A percentile compares a stretch with the other conserved stretches of the same genome.
Conservation (phyloP, 2,888 invertebrate genomes). For the Caenorhabditis angaria region DNA sequence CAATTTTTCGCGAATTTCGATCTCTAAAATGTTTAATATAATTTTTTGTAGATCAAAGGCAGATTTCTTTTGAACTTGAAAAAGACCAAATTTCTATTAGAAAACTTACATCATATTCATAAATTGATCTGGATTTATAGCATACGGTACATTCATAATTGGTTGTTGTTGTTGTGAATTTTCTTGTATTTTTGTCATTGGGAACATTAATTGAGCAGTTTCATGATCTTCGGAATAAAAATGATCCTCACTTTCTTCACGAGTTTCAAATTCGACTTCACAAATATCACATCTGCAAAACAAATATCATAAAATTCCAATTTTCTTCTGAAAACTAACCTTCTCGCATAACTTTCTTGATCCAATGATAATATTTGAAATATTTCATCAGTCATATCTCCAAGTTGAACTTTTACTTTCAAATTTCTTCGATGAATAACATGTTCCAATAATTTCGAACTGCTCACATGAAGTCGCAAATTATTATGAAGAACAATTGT, state of each 20-base stretch:
- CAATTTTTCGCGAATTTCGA: no score
- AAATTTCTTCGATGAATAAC: neutral
- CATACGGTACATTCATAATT: neutral
- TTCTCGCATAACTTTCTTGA: slow-evolving; percentile 14
- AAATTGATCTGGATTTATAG: slow-evolving; percentile 10
- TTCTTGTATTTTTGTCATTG: slow-evolving; percentile 7
- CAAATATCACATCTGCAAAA: slow-evolving; percentile 43
- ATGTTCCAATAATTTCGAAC: slow-evolving; percentile 20
- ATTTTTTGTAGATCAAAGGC: no score
- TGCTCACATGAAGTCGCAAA: slow-evolving; percentile 30
- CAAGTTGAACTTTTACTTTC: neutral
- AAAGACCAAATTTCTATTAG: neutral
- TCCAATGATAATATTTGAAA: slow-evolving; percentile 23
- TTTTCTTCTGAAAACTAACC: neutral
- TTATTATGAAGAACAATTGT: slow-evolving; percentile 34
- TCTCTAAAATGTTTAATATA: no score
- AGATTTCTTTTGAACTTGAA: no score
- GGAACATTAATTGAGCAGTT: slow-evolving; percentile 40
- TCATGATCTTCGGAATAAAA: slow-evolving; percentile 57
- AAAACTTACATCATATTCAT: slow-evolving; percentile 7
- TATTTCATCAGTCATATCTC: slow-evolving; percentile 8
- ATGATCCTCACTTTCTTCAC: slow-evolving; percentile 35
- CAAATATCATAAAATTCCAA: no score
- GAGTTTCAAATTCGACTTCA: slow-evolving; percentile 43
- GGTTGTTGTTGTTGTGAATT: slow-evolving; percentile 9